Conservation (phyloP, 2,797 vertebrate genomes). For the Neosilurus mollespiculum region DNA sequence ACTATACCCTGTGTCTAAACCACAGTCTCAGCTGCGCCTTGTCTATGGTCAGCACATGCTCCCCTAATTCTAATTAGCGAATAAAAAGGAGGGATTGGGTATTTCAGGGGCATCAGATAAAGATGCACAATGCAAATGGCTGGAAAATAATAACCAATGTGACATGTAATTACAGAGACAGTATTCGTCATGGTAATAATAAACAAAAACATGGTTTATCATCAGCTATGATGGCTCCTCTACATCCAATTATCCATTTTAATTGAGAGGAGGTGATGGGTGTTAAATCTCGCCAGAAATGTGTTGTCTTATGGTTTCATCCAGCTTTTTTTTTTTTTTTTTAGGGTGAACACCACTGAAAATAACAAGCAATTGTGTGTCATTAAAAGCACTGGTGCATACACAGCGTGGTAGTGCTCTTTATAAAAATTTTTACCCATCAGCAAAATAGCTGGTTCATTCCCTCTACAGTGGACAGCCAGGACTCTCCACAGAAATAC, state of each 20-base stretch:
- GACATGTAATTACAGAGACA: constrained; percentile 62
- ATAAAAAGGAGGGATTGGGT: constrained; percentile 63
- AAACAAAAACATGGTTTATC: constrained; percentile 66
- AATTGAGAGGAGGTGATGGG: constrained; percentile 52
- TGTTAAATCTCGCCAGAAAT: constrained; percentile 61
- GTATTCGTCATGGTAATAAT: constrained; percentile 56
- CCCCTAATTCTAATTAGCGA: constrained; percentile 61
- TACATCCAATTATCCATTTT: constrained; percentile 58
- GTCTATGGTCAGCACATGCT: constrained; percentile 52
- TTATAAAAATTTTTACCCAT: constrained; percentile 55
- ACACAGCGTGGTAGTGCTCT: constrained; percentile 51
- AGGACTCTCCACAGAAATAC: constrained; percentile 23
- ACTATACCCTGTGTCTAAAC: constrained; percentile 14
- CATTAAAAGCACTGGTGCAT: constrained; percentile 67
- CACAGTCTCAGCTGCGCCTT: constrained; percentile 32
- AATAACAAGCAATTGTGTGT: constrained; percentile 59
- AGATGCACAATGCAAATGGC: constrained; percentile 53
- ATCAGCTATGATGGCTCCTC: constrained; percentile 57
- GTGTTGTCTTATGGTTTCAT: constrained; percentile 49
- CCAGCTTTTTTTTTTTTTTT: constrained; percentile 41
- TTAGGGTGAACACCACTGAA: constrained; percentile 55
- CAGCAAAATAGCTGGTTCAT: constrained; percentile 53
- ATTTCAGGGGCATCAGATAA: constrained; percentile 60
- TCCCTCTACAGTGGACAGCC: constrained; percentile 32
- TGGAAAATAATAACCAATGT: constrained; percentile 54